Evolutionary conservation across 2,888 invertebrate genomes (phyloP), one percentile per base, ranked within the genome.

Genomic region (Amphipyra tragopoginis): DNA sequence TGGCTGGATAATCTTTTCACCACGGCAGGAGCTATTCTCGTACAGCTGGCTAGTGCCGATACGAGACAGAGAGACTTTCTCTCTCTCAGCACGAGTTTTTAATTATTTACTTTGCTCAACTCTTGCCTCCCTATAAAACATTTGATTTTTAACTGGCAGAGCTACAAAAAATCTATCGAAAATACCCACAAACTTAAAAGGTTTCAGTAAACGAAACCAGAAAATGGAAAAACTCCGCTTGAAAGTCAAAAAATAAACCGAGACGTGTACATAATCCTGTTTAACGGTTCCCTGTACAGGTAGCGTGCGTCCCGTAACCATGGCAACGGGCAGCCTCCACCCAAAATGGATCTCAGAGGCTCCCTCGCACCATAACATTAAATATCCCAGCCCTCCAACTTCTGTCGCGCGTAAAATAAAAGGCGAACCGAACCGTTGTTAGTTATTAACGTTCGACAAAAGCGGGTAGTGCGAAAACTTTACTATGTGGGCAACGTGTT

Each of bases 281-380:
- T 64, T 66, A 68, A 56, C 59, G 52, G 52, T 48, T 45, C 61
- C 53, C 36, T 57, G 51, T 65, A 51, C 66, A 73, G 73, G 69
- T 68, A 68, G 74, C 70, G 65, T 43, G 79, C 74, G 78, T 82
- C 73, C 72, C 72, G 90, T 91, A 81, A 58, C 85, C 83, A 88
- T 88, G 75, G 84, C 72, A 85, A 91, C 90, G 70, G 75, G 78
- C 68, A 67, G 75, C 70, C 82, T 81, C 76, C 76, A 71, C 68
- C 65, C 53, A 61, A 70, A 74, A 80, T 72, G 79, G 73, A 79
- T 76, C 77, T 76, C 13, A 39, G 62, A 38, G 76, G 64, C 68
- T 71, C 72, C 68, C 77, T 42, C 51, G 40, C 73, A 74, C 77
- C 72, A 77, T 83, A 82, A 83, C 84, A 82, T 82, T 86, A 85